Evolutionary conservation across 2,888 invertebrate genomes (phyloP).

Genomic region (Plemyria rubiginata): DNA sequence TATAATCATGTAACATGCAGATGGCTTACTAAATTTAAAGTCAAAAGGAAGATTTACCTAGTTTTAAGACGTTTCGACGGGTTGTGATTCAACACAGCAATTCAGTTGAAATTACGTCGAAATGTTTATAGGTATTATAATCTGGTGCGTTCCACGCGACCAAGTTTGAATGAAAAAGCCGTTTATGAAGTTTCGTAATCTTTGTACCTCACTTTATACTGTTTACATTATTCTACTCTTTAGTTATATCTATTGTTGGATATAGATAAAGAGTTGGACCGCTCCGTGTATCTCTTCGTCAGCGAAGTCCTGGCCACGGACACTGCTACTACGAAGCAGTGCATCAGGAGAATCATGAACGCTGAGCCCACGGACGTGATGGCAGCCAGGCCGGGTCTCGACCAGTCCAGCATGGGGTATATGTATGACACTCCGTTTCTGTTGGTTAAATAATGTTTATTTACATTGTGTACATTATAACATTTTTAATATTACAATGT

Average conservation of each 20-base stretch:
- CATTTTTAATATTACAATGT: no score
- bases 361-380: conserved; percentile 85
- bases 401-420: conserved; percentile 92
- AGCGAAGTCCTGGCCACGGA: conserved; percentile 73
- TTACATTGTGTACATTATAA: no score
- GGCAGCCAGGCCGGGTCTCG: conserved; percentile 84
- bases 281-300: conserved; percentile 48
- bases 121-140: no score
- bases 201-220: neutral
- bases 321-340: conserved; percentile 84
- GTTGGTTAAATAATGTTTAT: conserved; percentile 39
- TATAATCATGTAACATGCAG: no score
- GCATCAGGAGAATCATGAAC: conserved; percentile 85
- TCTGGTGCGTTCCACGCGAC: no score
- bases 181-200: neutral
- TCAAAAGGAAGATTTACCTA: no score
- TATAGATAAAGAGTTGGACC: conserved; percentile 51
- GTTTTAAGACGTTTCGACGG: no score
- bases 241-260: conserved; percentile 44
- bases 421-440: conserved; percentile 87
- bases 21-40: no score
- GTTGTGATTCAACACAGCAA: no score
- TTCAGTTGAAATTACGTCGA: no score
- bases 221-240: neutral
- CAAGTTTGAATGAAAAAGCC: no score